Evolutionary conservation across 2,888 invertebrate species (phyloP), one percentile per base, ranked within the genome.

Genomic region (Zootermopsis nevadensis): DNA sequence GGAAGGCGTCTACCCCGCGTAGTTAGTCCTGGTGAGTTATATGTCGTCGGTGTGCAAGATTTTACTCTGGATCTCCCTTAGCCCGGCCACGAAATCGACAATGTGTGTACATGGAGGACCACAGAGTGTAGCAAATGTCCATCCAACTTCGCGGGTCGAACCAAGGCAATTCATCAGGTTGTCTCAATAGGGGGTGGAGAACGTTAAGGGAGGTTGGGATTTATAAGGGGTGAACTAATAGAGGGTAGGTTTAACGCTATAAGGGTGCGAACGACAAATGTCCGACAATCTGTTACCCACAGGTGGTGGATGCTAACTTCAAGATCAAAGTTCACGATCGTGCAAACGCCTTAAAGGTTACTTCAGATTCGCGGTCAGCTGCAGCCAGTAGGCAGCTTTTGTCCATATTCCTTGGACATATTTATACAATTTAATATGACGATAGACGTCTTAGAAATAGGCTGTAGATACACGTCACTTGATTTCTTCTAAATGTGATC

Each of bases 221-320:
- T 79, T 79, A 79, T 79, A 79, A 79, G 79, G 77, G 79, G 79
- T 79, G 66, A 79, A 79, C 79, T 79, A 79, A 79, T 79, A 74
- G 79, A 66, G 79, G 79, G 79, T 79, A 79, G 79, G 79, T 79
- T 79, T 79, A 79, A 79, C 79, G 79, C 79, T 79, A 79, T 79
- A 79, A 79, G 79, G 79, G 79, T 79, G 79, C 60, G 31, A 79
- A 79, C 79, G 79, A 79, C 79, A 79, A 79, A 79, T 79, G 79
- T 79, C 66, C 66, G 79, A 79, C 79, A 79, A 79, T 79, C 79
- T 79, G 79, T 79, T 79, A 79, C 79, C 79, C 79, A 79, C 79
- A 79, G 79, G 79, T 79, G 79, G 79, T 66, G 38, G 74, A n/a
- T 74, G 79, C 38, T n/a, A 24, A 31, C 53, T 35, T 24, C 60